A percentile compares a stretch with the other conserved stretches of the same genome.
These are phyloP conservation scores for Ciconia stormi DNA, from an alignment of 2,113 vertebrate genomes.

Conservation along the genomic window DNA sequence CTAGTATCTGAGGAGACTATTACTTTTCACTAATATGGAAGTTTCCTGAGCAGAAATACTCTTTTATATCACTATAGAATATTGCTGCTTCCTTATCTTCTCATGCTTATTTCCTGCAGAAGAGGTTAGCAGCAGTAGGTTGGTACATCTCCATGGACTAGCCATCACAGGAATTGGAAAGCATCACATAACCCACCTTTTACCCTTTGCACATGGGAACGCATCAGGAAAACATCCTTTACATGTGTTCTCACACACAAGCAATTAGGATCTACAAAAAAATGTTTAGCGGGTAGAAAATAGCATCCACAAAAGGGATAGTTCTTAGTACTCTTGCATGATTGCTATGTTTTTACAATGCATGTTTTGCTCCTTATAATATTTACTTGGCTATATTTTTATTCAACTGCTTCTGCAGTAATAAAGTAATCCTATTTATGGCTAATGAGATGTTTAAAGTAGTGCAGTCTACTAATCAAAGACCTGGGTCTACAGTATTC, in stretches of 20 bases:
- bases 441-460: not conserved
- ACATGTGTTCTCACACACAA: accelerated
- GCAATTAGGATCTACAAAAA: not conserved
- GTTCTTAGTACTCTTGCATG: not conserved
- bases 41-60: not conserved
- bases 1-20: not conserved
- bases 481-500: not conserved
- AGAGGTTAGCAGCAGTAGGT: not conserved
- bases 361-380: not conserved
- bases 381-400: not conserved
- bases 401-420: not conserved
- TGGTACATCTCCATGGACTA: not conserved
- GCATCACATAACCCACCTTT: not conserved
- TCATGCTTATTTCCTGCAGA: not conserved
- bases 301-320: not conserved
- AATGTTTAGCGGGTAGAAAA: not conserved
- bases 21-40: not conserved
- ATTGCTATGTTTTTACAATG: not conserved
- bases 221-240: not conserved
- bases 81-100: not conserved
- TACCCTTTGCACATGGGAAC: not conserved
- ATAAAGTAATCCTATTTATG: not conserved
- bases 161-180: not conserved
- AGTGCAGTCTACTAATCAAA: not conserved
- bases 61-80: not conserved